Percentiles rank a stretch among this genome's conserved stretches.
Conservation (phyloP, 1,140 invertebrate genomes). For the Arion vulgaris region DNA sequence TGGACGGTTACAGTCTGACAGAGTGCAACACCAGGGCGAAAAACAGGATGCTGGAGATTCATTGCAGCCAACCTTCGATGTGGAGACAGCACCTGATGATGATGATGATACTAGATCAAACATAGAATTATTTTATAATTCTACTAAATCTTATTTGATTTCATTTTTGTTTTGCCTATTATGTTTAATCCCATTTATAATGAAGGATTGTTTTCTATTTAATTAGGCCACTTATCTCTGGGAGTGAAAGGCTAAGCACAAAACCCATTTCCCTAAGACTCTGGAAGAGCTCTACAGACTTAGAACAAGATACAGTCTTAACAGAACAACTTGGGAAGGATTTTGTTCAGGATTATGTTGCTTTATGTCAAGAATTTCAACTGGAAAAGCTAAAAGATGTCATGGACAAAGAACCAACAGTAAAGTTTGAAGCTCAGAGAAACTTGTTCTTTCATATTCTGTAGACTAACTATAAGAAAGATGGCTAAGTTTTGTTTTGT, state of each 20-base stretch:
- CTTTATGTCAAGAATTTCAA: slow-evolving; percentile 16
- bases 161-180: too few species aligned
- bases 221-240: neutral
- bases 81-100: too few species aligned
- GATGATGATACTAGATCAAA: too few species aligned
- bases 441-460: neutral
- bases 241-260: neutral
- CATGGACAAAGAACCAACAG: neutral
- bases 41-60: too few species aligned
- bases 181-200: too few species aligned
- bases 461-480: too few species aligned
- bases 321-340: neutral
- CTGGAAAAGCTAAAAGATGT: neutral
- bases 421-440: slow-evolving; percentile 4
- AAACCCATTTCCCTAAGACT: neutral
- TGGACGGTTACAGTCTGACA: too few species aligned
- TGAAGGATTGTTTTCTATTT: neutral
- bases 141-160: too few species aligned
- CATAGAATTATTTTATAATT: too few species aligned
- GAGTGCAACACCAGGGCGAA: too few species aligned
- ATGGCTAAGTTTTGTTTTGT: too few species aligned
- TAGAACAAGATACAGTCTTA: neutral
- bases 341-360: slow-evolving; percentile 7
- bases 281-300: neutral
- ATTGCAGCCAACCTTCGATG: too few species aligned